Percentiles rank a stretch among this genome's conserved stretches.
phyloP scores from a whole-genome alignment of 2,888 invertebrate genomes.

The Tanypteryx hageni region DNA sequence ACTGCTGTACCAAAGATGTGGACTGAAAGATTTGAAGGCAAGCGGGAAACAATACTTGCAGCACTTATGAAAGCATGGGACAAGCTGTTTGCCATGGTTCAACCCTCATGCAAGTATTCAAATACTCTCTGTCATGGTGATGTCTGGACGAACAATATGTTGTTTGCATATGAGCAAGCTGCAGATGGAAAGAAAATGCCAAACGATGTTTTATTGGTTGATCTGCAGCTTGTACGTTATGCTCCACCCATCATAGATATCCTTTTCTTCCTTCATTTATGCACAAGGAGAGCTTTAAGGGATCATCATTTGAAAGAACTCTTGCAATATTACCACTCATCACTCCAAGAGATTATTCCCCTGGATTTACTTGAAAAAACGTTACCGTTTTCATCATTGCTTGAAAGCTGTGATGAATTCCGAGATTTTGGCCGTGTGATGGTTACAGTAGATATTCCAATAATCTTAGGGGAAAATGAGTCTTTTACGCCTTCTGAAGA shows the following conservation, averaged over 20 bases:
- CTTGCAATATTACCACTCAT: constrained; percentile 70
- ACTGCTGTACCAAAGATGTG: constrained; percentile 66
- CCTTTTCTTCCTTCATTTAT: constrained; percentile 70
- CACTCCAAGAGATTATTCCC: constrained; percentile 68
- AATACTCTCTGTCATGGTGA: constrained; percentile 67
- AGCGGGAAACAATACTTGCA: neutral
- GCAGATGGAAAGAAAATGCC: neutral
- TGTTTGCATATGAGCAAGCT: constrained; percentile 66
- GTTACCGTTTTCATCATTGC: neutral
- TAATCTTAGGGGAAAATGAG: neutral
- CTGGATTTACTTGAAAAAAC: neutral
- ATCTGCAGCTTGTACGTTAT: constrained; percentile 70
- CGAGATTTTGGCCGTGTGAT: neutral
- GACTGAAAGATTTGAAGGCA: constrained; percentile 13
- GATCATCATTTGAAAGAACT: constrained; percentile 69
- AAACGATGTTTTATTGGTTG: constrained; percentile 66
- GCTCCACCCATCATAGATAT: constrained; percentile 69
- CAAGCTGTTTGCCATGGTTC: neutral
- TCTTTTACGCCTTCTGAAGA: neutral
- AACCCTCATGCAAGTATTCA: constrained; percentile 62
- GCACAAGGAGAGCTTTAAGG: constrained; percentile 68
- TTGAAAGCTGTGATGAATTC: neutral
- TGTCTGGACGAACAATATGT: constrained; percentile 67
- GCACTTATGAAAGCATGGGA: neutral
- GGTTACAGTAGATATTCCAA: neutral